Evolutionary conservation across 2,888 invertebrate genomes (phyloP), one percentile per base, ranked within the genome.

Genomic region (Diplazon laetatorius): DNA sequence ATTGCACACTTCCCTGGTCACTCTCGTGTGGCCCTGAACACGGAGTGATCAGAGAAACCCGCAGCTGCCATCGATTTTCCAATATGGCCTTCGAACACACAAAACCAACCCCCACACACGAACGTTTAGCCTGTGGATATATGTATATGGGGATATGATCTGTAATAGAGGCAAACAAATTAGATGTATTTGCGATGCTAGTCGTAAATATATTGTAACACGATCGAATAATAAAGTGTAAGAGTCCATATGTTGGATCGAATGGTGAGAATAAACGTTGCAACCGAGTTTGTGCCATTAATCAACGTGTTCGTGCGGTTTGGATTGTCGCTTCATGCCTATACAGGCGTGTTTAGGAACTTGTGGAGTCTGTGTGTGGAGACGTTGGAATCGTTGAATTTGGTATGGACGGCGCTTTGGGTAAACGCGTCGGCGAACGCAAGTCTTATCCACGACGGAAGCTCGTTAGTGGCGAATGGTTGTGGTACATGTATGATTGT

Each of bases 391-490:
- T 68, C 55, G 50, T 70, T 70, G 63, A 60, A 48, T 68, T 78
- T 71, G 50, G 50, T 66, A 75, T 57, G 75, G 57, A 46, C 46
- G 39, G 39, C 37, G 66, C 48, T 46, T 55, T 65, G 46, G n/a
- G n/a, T n/a, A 65, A 55, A 65, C 5, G n/a, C 16, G 14, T 42
- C 65, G 37, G 37, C 50, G 57, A 59, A 59, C 73, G 48, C 63
- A 73, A 50, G 22, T 68, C 55, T 39, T 57, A 14, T 55, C 16
- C 44, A 70, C 80, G 80, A 80, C 80, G 80, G 80, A 80, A 80
- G 82, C 82, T 82, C 80, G 82, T 82, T 82, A 81, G 75, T 48
- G 70, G 69, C 62, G 70, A 46, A 68, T 66, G 59, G n/a, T 30
- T 6, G 30, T 30, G n/a, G n/a, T 30, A 30, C 4, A 30, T 30